These are phyloP conservation scores for Zosterops pallidus DNA, from an alignment of 2,113 vertebrate genomes.

Conservation along the genomic window DNA sequence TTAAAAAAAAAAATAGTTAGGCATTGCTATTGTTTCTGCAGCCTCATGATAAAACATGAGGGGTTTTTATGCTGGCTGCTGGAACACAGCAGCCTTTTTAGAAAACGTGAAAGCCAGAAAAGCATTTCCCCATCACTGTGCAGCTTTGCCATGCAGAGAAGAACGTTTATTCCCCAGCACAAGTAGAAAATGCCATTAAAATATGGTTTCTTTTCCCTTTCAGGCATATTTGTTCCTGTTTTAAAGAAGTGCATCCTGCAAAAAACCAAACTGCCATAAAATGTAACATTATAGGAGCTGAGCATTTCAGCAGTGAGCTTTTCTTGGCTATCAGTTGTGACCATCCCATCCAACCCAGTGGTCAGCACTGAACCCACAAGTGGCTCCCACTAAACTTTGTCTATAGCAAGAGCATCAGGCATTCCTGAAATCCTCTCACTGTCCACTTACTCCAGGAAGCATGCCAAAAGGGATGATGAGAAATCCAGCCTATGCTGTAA, in stretches of 20 bases:
- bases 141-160: not conserved
- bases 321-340: constrained; percentile 58
- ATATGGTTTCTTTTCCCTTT: not conserved
- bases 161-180: not conserved
- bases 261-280: constrained; percentile 34
- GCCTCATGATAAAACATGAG: constrained; percentile 21
- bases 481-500: not conserved
- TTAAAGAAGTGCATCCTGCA: constrained; percentile 58
- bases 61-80: not conserved
- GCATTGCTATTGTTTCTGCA: constrained; percentile 41
- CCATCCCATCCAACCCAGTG: not conserved
- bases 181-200: not conserved
- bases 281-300: constrained; percentile 19
- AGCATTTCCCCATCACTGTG: not conserved
- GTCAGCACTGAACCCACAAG: constrained; percentile 43
- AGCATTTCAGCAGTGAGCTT: constrained; percentile 32
- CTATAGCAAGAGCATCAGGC: constrained; percentile 30
- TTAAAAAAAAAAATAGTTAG: not conserved
- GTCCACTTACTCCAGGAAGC: not conserved
- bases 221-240: not conserved
- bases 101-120: not conserved
- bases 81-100: not conserved
- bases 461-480: constrained; percentile 36
- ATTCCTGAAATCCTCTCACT: constrained; percentile 8
- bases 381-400: constrained; percentile 42